Percentiles rank a stretch among this genome's conserved stretches.
These are phyloP conservation scores for Chinchilla lanigera DNA, from an alignment of 2,113 vertebrate species.

Conservation along the genomic window DNA sequence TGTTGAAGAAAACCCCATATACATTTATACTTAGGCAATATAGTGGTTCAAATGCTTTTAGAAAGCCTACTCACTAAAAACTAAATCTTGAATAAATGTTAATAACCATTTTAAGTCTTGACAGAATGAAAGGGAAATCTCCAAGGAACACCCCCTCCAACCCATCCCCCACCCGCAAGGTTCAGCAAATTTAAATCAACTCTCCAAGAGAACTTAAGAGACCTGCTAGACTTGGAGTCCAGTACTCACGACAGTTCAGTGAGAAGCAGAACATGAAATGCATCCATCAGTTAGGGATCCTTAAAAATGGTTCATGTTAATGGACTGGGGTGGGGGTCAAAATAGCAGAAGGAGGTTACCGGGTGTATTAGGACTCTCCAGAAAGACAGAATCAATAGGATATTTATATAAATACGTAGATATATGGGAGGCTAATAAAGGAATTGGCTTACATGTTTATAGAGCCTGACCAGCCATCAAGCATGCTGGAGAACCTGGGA, in stretches of 20 bases:
- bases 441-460: background rate
- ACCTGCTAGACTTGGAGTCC: background rate
- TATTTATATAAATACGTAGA: background rate
- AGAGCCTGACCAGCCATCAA: background rate
- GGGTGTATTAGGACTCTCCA: background rate
- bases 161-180: background rate
- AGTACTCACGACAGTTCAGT: background rate
- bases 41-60: background rate
- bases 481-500: background rate
- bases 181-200: background rate
- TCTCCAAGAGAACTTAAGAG: background rate
- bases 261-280: background rate
- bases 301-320: background rate
- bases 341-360: background rate
- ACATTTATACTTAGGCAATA: background rate
- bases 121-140: background rate
- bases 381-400: background rate
- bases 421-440: background rate
- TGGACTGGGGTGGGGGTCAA: background rate
- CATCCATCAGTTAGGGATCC: background rate
- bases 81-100: background rate
- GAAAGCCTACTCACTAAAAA: background rate
- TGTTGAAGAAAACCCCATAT: background rate
- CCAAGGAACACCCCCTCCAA: background rate
- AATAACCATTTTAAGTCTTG: conserved; percentile 35